Evolutionary conservation across 2,888 invertebrate genomes (phyloP).

Genomic region (Branchellion lobata): DNA sequence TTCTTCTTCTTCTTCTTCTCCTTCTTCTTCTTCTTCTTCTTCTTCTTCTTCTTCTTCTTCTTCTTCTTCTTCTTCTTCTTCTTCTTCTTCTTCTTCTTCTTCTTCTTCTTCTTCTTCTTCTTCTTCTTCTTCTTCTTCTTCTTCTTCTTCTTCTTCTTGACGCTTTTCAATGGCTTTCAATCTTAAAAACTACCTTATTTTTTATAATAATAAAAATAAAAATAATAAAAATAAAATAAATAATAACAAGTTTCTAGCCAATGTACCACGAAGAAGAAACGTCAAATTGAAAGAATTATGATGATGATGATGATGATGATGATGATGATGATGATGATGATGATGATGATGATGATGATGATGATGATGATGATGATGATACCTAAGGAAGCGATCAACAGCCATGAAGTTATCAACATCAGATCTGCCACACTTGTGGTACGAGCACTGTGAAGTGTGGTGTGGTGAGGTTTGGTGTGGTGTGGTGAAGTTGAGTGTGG

Average conservation of each 20-base stretch:
- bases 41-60: background rate
- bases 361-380: too few relatives aligned
- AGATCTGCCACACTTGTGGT: constrained; percentile 51
- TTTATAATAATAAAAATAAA: too few relatives aligned
- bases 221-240: too few relatives aligned
- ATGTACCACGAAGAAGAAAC: background rate
- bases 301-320: background rate
- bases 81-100: background rate
- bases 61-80: background rate
- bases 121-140: background rate
- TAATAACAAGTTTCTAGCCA: too few relatives aligned
- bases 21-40: background rate
- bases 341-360: too few relatives aligned
- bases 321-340: too few relatives aligned
- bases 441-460: constrained; percentile 50
- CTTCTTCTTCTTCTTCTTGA: background rate
- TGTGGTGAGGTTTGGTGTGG: background rate
- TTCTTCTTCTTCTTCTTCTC: background rate
- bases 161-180: background rate
- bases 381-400: constrained; percentile 46
- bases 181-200: too few relatives aligned
- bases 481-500: too few relatives aligned
- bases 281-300: background rate
- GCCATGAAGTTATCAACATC: constrained; percentile 46
- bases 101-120: background rate